A percentile compares a stretch with the other conserved stretches of the same genome.
Evolutionary conservation across 1,140 invertebrate genomes (phyloP).

Genomic region (Drosophila nigrodunni): DNA sequence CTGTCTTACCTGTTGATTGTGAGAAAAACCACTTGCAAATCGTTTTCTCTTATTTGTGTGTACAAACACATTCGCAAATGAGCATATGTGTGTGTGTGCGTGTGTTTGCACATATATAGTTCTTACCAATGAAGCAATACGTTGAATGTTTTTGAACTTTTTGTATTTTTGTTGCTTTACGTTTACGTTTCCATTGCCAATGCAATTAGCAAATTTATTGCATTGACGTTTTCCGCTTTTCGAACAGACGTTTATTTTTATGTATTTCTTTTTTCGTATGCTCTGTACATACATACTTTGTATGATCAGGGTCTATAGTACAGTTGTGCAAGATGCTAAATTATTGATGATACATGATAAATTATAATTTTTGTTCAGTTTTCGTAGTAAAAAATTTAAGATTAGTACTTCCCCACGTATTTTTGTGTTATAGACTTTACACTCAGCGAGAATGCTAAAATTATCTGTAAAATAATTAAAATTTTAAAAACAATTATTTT

Average conservation of each 20-base stretch:
- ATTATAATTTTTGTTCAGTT: background rate
- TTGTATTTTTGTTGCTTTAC: constrained; percentile 44
- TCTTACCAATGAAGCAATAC: constrained; percentile 70
- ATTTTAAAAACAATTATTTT: constrained; percentile 1
- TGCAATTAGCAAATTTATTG: constrained; percentile 72
- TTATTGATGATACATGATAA: constrained; percentile 1
- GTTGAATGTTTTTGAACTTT: constrained; percentile 73
- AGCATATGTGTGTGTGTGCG: constrained; percentile 4
- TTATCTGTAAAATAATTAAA: background rate
- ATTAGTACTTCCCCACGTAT: background rate
- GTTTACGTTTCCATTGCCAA: constrained; percentile 69
- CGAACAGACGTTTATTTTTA: constrained; percentile 37
- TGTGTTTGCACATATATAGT: constrained; percentile 20
- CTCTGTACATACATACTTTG: background rate
- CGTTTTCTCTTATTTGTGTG: constrained; percentile 35
- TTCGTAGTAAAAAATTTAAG: background rate
- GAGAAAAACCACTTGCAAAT: constrained; percentile 25
- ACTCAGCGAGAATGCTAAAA: background rate
- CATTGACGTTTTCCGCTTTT: constrained; percentile 62
- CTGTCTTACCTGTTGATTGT: constrained; percentile 47
- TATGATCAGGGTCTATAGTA: constrained; percentile 20
- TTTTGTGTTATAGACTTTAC: too few species aligned
- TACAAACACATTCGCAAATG: background rate
- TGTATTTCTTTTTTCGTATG: constrained; percentile 32
- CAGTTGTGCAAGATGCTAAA: constrained; percentile 25